Conservation (phyloP, 35 echinoderm and acorn worm genomes). For the Amphiura filiformis region DNA sequence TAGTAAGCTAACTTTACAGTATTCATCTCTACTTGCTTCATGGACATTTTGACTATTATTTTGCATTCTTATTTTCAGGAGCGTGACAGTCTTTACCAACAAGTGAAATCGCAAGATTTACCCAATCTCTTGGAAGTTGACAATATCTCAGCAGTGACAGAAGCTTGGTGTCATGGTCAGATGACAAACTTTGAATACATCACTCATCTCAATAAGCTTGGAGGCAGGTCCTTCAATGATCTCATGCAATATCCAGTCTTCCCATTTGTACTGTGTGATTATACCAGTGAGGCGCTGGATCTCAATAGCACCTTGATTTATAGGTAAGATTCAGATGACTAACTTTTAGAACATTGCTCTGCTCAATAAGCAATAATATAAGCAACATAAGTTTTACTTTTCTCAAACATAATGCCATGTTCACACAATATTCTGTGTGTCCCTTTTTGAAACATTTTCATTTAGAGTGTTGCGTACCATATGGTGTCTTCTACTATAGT, state of each 20-base stretch:
- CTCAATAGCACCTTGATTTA: constrained; percentile 50
- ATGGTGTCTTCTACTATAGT: too few relatives aligned
- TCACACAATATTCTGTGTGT: too few relatives aligned
- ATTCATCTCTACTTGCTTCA: too few relatives aligned
- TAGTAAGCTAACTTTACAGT: too few relatives aligned
- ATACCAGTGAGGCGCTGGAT: constrained; percentile 54
- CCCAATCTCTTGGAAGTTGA: constrained; percentile 83
- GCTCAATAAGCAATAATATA: too few relatives aligned
- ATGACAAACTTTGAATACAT: constrained; percentile 99
- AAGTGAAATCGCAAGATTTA: constrained; percentile 62
- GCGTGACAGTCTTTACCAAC: constrained; percentile 53
- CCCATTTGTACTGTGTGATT: constrained; percentile 77
- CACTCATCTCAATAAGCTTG: constrained; percentile 92
- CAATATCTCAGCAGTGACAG: constrained; percentile 67
- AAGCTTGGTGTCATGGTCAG: constrained; percentile 70
- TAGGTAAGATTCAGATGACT: constrained; percentile 35
- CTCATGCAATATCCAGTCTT: constrained; percentile 99
- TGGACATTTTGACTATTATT: too few relatives aligned
- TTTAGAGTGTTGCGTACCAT: too few relatives aligned
- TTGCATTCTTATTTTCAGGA: too few relatives aligned
- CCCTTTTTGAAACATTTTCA: too few relatives aligned
- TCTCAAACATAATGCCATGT: too few relatives aligned
- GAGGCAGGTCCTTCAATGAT: constrained; percentile 91
- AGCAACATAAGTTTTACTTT: too few relatives aligned
- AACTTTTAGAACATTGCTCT: too few relatives aligned